Evolutionary conservation across 2,888 invertebrate genomes (phyloP), one percentile per base, ranked within the genome.

Genomic region (Habroteleia sp.): DNA sequence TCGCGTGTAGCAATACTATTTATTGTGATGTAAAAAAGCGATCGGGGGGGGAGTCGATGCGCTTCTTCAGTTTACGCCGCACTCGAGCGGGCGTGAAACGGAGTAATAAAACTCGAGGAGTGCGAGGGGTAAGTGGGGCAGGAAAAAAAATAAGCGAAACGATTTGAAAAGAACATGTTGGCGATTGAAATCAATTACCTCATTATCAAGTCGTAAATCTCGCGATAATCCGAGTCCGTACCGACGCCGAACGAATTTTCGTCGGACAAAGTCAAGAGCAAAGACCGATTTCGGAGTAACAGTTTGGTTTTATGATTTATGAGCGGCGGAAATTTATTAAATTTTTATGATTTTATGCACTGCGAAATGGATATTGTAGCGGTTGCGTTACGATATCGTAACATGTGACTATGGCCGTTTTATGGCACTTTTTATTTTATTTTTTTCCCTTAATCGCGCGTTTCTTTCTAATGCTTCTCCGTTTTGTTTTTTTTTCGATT

Each of bases 11-110:
- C 46, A 56, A 56, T 56, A 41, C 46, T 48, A 56, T 66, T 66
- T 66, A 66, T 66, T 66, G 48, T 31, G 46, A 56, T 16, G 41
- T 48, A 35, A 56, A 56, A 54, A 20, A 44, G 27, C 17, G 20
- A 13, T 11, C 8, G 33, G 23, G 48, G 56, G 48, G 29, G n/a
- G 25, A 37, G 56, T 46, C 46, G 66, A 66, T 66, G 56, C 37
- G 56, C 56, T 56, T 14, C 48, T 66, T 56, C 56, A 27, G 29
- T 66, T 56, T 39, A 66, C 23, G 56, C 33, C 33, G 56, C 56
- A 66, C 66, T 66, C 66, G 66, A 66, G 66, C 66, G 25, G 56
- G 66, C 66, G 66, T 66, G 66, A 66, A 66, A 66, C 48, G 48
- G 66, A 11, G 25, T 11, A 31, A 56, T 66, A 66, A 56, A n/a